A percentile compares a stretch with the other conserved stretches of the same genome.
Conservation (phyloP, 2,888 invertebrate species). For the Sthenelais limicola region DNA sequence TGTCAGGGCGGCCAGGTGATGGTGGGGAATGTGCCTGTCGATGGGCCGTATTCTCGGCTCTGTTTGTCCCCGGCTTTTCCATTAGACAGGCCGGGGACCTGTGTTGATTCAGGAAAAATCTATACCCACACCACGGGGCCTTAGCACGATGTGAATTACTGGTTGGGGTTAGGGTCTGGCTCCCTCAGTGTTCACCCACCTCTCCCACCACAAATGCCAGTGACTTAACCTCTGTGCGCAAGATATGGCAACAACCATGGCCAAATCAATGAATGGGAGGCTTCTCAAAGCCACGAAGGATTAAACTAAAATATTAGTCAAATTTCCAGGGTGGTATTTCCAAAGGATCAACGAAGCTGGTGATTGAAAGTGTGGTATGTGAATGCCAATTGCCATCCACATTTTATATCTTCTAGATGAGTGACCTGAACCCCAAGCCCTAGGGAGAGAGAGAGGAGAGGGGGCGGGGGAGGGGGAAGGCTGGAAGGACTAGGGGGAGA, state of each 20-base stretch:
- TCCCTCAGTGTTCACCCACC: slow-evolving; percentile 13
- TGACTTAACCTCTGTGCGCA: neutral
- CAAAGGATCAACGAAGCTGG: too few relatives aligned
- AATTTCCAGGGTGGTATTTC: too few relatives aligned
- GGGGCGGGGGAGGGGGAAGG: slow-evolving; percentile 2
- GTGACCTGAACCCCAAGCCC: too few relatives aligned
- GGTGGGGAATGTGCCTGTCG: slow-evolving; percentile 8
- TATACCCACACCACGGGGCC: slow-evolving; percentile 22
- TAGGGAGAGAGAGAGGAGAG: neutral
- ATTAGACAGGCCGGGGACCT: slow-evolving; percentile 27
- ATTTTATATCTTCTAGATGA: too few relatives aligned
- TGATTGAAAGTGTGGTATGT: too few relatives aligned
- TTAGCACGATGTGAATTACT: slow-evolving; percentile 34
- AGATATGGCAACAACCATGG: too few relatives aligned
- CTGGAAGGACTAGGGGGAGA: neutral
- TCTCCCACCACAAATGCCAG: neutral
- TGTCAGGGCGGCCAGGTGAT: slow-evolving; percentile 26
- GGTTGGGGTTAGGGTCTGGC: slow-evolving; percentile 23
- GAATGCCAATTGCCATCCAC: too few relatives aligned
- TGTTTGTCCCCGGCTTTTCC: slow-evolving; percentile 38
- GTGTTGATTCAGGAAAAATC: slow-evolving; percentile 37
- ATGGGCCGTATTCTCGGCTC: slow-evolving; percentile 1
- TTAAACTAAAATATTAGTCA: too few relatives aligned
- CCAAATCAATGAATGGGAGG: too few relatives aligned
- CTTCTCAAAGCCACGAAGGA: too few relatives aligned